Percentiles rank a stretch among this genome's conserved stretches.
These are phyloP conservation scores for Neopipo cinnamomea DNA, from an alignment of 2,113 vertebrate species.

Conservation along the genomic window DNA sequence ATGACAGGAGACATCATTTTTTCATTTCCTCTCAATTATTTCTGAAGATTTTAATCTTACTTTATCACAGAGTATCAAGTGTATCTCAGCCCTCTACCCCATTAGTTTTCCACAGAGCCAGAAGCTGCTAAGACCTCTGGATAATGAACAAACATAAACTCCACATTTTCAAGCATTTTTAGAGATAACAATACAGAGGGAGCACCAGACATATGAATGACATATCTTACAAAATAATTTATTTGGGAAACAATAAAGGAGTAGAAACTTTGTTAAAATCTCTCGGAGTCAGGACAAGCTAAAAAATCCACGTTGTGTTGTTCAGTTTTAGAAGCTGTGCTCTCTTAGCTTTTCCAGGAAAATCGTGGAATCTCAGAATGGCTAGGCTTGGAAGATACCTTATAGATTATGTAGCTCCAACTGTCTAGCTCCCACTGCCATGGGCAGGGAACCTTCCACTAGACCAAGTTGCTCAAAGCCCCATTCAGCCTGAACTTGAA, in stretches of 20 bases:
- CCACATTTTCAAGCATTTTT: background rate
- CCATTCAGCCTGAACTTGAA: background rate
- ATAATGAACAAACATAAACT: background rate
- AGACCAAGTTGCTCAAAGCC: background rate
- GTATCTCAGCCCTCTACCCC: slow-evolving; percentile 5
- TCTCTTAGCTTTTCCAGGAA: background rate
- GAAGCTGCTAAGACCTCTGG: slow-evolving; percentile 12
- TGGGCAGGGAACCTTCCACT: background rate
- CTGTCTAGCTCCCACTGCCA: too few species aligned
- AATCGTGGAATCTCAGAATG: background rate
- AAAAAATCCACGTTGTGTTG: background rate
- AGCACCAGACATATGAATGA: background rate
- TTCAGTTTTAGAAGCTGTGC: background rate
- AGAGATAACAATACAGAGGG: background rate
- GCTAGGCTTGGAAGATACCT: background rate
- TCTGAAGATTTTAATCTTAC: slow-evolving; percentile 28
- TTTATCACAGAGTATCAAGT: slow-evolving; percentile 10
- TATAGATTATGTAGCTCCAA: background rate
- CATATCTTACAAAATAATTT: background rate
- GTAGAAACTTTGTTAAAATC: background rate
- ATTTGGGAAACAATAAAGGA: background rate
- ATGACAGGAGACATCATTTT: background rate
- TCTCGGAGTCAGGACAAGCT: background rate
- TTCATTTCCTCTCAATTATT: slow-evolving; percentile 38
- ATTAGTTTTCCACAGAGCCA: background rate